Conservation (phyloP, 2,797 vertebrate species). For the Labroides dimidiatus region DNA sequence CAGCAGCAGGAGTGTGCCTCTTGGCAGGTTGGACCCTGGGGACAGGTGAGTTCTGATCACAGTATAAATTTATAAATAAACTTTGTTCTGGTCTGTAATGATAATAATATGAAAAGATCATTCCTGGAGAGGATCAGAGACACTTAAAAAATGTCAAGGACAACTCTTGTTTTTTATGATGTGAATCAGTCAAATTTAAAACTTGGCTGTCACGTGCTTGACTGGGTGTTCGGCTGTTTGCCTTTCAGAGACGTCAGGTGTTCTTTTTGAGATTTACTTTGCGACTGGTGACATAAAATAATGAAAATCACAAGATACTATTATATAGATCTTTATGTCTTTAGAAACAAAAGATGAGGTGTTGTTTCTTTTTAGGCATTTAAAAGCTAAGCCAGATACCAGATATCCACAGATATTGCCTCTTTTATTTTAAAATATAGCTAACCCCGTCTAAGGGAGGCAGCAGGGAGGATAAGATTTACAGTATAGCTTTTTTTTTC, state of each 20-base stretch:
- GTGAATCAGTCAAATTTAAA: no score
- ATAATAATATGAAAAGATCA: background rate
- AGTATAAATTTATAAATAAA: background rate
- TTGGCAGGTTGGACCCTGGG: conserved; percentile 98
- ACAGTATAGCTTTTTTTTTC: conserved; percentile 11
- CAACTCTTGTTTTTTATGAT: no score
- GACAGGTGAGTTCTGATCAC: conserved; percentile 86
- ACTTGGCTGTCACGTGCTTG: no score
- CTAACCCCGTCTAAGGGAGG: conserved; percentile 10
- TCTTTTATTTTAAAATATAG: background rate
- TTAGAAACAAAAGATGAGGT: conserved; percentile 6
- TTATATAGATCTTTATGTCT: background rate
- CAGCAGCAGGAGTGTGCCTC: conserved; percentile 97
- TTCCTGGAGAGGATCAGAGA: background rate
- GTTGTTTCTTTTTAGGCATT: background rate
- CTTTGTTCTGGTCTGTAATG: background rate
- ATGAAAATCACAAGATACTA: background rate
- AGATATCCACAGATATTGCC: background rate
- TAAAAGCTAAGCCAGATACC: background rate
- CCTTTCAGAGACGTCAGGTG: background rate
- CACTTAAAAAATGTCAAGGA: background rate
- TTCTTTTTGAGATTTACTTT: background rate
- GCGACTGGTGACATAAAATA: background rate
- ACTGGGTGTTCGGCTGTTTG: background rate
- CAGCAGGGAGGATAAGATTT: conserved; percentile 4